These are phyloP conservation scores for Petrocephalus sullivani DNA, from an alignment of 2,797 vertebrate genomes.

Conservation along the genomic window DNA sequence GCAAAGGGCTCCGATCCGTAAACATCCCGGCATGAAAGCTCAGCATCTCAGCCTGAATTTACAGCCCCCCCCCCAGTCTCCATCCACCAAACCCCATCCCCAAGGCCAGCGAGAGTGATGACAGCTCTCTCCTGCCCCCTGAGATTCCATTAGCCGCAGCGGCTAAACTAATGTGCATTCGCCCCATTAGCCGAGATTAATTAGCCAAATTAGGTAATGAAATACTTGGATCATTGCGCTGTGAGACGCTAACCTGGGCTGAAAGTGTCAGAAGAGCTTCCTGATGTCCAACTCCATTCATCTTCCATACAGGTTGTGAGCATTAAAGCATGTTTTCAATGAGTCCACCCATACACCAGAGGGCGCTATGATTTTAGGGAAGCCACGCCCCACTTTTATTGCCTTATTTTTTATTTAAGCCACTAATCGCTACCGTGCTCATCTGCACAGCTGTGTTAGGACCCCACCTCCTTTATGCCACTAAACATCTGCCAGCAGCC, in stretches of 20 bases:
- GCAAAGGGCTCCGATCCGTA: neutral
- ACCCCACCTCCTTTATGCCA: neutral
- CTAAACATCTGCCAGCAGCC: neutral
- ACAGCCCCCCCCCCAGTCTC: neutral
- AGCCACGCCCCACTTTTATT: neutral
- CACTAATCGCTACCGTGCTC: neutral
- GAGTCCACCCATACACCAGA: constrained; percentile 1
- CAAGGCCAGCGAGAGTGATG: neutral
- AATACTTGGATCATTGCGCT: neutral
- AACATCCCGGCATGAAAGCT: neutral
- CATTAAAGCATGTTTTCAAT: neutral
- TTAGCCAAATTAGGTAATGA: constrained; percentile 1
- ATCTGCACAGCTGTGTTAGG: neutral
- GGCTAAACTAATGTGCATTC: neutral
- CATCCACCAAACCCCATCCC: neutral
- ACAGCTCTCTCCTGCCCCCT: neutral
- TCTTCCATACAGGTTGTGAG: neutral
- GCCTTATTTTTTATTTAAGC: neutral
- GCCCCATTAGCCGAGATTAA: constrained; percentile 5
- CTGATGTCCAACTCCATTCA: neutral
- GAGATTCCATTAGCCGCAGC: neutral
- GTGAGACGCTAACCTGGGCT: neutral
- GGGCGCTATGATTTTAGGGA: neutral
- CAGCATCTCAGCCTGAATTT: neutral
- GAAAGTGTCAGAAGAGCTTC: neutral